Percentiles rank a stretch among this genome's conserved stretches.
Conservation (phyloP, 2,113 vertebrate species). For the Stegastes partitus region DNA sequence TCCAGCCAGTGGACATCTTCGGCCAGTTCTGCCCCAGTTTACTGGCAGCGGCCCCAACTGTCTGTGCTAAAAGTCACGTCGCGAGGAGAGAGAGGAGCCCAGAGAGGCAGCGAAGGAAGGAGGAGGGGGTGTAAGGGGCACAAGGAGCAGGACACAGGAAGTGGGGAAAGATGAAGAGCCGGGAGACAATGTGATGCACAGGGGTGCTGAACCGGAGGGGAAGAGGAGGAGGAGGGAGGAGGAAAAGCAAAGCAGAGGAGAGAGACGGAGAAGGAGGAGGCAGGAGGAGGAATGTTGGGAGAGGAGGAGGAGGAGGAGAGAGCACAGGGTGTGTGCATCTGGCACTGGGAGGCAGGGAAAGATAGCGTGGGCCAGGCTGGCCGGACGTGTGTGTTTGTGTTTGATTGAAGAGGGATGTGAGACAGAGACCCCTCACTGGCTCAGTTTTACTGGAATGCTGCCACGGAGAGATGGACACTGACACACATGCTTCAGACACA, state of each 20-base stretch:
- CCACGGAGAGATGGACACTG: slow-evolving; percentile 77
- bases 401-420: slow-evolving; percentile 89
- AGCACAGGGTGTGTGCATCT: slow-evolving; percentile 82
- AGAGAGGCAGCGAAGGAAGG: slow-evolving; percentile 72
- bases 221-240: slow-evolving; percentile 26
- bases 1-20: slow-evolving; percentile 69
- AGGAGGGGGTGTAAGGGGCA: slow-evolving; percentile 80
- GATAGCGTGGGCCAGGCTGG: slow-evolving; percentile 86
- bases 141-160: slow-evolving; percentile 86
- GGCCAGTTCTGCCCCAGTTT: slow-evolving; percentile 80
- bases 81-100: slow-evolving; percentile 75
- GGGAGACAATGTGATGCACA: slow-evolving; percentile 85
- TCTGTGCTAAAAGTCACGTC: slow-evolving; percentile 88
- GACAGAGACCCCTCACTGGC: slow-evolving; percentile 86
- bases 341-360: slow-evolving; percentile 84
- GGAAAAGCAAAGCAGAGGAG: slow-evolving; percentile 70
- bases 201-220: slow-evolving; percentile 75
- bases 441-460: slow-evolving; percentile 81
- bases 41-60: slow-evolving; percentile 81
- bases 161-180: slow-evolving; percentile 85
- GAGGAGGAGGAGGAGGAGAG: slow-evolving; percentile 58
- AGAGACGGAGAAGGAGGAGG: slow-evolving; percentile 53
- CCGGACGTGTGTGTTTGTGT: slow-evolving; percentile 90
- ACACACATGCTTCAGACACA: slow-evolving; percentile 56
- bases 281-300: slow-evolving; percentile 68